Base-by-base conservation (phyloP, 1,140 invertebrate genomes). In the Pissodes strobi region DNA sequence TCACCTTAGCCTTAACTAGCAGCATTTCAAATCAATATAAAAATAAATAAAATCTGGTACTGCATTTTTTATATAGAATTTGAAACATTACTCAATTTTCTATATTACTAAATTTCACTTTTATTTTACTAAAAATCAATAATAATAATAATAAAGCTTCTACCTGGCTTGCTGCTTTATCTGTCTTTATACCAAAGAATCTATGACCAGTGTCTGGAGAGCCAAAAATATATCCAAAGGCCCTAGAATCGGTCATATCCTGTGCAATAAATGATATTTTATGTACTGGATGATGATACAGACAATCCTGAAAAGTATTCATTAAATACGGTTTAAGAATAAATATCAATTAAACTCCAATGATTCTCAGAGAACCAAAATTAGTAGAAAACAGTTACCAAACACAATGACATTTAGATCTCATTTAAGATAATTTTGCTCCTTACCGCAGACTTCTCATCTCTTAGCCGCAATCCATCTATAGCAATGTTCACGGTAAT, bases 231-330 rank as follows among this genome's bases (percentile, higher is more conserved):
- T 99, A 99, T 4, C 97, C 97, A 82, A 99, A 99, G 0, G 97
- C 96, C 67, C 97, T 82, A 2, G 91, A 92, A 78, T 99, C 97
- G 4, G 90, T 93, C 85, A 96, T 93, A 80, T 99, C 97, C 79
- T 98, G 93, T 27, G 97, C 95, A 67, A 99, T 99, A 80, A 99
- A 99, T 3, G 96, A 99, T 72, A 99, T 98, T 81, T 96, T 95
- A 79, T 98, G 94, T 25, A 99, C 96, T 3, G 95, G 92, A 82
- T 99, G 97, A 77, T 97, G 94, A 77, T 98, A 95, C 19, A 98
- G 79, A 8, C 95, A 92, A 74, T 95, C 93, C 94, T 97, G 78
- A 27, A 85, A 82, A 25, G 10, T 12, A 22, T 5, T 45, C 45
- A 12, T 27, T 15, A 59, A 21, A n/a, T n/a, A n/a, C n/a, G n/a